These are phyloP conservation scores for Alentia gelatinosa DNA, from an alignment of 2,888 invertebrate genomes.

Conservation along the genomic window DNA sequence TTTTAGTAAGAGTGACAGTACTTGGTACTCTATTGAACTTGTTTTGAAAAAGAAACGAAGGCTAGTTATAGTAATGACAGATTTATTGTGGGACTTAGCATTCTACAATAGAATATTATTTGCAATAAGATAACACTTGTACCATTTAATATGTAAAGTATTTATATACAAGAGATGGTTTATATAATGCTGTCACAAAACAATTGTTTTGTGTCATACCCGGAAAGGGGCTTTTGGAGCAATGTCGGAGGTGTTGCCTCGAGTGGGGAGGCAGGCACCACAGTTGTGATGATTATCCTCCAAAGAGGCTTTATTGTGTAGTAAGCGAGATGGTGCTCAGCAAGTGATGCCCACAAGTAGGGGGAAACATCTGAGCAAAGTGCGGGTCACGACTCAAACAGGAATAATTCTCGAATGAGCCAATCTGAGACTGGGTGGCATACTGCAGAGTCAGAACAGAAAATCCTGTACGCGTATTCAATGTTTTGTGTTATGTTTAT, in stretches of 20 bases:
- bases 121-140: constrained; percentile 6
- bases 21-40: neutral
- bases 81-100: neutral
- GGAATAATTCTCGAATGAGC: too few relatives aligned
- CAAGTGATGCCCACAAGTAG: neutral
- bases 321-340: neutral
- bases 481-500: too few relatives aligned
- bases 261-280: neutral
- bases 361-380: neutral
- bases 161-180: constrained; percentile 42
- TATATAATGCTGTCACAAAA: neutral
- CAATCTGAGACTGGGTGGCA: too few relatives aligned
- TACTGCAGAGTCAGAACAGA: too few relatives aligned
- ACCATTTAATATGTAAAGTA: constrained; percentile 25
- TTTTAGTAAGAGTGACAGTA: constrained; percentile 58
- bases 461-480: too few relatives aligned
- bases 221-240: neutral
- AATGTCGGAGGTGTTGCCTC: neutral
- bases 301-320: neutral
- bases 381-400: neutral
- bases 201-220: neutral
- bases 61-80: neutral
- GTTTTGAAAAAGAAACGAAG: neutral
- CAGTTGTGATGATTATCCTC: neutral
- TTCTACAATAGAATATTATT: constrained; percentile 1